phyloP scores from a whole-genome alignment of 1,140 invertebrate genomes.

The Conus betulinus region DNA sequence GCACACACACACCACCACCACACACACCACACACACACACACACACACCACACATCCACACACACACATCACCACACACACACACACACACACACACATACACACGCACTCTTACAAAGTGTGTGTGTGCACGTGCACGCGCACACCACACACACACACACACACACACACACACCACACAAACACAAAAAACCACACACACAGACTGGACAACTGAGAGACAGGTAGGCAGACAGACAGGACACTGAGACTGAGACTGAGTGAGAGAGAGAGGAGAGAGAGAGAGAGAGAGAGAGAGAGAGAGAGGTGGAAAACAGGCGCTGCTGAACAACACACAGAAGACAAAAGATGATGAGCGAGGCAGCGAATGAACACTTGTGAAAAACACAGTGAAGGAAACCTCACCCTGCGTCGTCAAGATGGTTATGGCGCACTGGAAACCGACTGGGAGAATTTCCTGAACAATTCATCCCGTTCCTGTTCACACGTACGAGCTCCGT shows the following conservation, averaged over 20 bases:
- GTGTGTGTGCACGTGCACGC: too few relatives aligned
- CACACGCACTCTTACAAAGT: background rate
- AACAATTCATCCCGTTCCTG: constrained; percentile 3
- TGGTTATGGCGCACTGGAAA: background rate
- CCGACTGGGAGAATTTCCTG: background rate
- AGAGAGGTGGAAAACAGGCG: background rate
- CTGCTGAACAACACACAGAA: background rate
- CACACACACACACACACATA: constrained; percentile 6
- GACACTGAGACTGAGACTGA: background rate
- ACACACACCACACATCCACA: background rate
- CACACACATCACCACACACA: background rate
- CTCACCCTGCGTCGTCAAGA: background rate
- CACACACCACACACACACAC: too few relatives aligned
- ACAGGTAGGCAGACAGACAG: background rate
- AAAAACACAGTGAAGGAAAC: background rate
- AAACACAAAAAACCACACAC: background rate
- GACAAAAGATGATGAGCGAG: too few relatives aligned
- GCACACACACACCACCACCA: background rate
- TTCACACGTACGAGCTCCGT: background rate
- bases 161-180: background rate
- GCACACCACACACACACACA: background rate
- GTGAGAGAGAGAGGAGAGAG: background rate
- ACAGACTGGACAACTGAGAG: background rate
- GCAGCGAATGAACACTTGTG: too few relatives aligned
- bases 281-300: background rate